phyloP scores from a whole-genome alignment of 2,113 vertebrate species.

The Shinisaurus crocodilurus region DNA sequence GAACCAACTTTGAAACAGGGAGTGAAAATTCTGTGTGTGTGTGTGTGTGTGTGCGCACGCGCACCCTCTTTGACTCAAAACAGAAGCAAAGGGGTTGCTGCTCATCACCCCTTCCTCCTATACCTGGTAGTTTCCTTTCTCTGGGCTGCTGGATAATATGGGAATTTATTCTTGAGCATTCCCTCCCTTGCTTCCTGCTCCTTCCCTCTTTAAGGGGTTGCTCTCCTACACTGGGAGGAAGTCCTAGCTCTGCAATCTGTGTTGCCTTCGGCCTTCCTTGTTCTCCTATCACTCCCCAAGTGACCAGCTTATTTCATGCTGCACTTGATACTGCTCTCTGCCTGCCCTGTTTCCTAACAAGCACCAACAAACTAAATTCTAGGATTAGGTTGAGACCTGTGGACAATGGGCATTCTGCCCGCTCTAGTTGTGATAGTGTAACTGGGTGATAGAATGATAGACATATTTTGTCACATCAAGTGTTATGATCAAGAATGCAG shows the following conservation, averaged over 20 bases:
- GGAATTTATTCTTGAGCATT: background rate
- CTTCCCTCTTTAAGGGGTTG: background rate
- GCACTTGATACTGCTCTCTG: background rate
- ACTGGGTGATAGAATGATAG: slow-evolving; percentile 34
- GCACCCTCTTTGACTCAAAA: background rate
- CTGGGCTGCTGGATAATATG: background rate
- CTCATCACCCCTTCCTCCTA: background rate
- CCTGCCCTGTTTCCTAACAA: background rate
- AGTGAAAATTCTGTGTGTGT: background rate
- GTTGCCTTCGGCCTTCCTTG: background rate
- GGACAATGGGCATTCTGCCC: background rate
- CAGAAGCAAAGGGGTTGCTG: background rate
- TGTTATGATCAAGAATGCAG: slow-evolving; percentile 17
- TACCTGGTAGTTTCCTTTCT: background rate
- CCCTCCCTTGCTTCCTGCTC: background rate
- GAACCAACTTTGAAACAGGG: background rate
- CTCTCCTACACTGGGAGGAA: background rate
- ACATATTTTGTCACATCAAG: background rate
- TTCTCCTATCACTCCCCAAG: background rate
- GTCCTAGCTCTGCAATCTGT: background rate
- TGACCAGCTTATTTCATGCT: background rate
- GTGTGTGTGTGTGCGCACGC: background rate
- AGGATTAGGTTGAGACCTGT: background rate
- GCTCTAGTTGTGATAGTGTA: background rate
- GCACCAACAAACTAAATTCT: slow-evolving; percentile 1